Conservation (phyloP, 2,113 vertebrate genomes). For the Pyxicephalus adspersus region DNA sequence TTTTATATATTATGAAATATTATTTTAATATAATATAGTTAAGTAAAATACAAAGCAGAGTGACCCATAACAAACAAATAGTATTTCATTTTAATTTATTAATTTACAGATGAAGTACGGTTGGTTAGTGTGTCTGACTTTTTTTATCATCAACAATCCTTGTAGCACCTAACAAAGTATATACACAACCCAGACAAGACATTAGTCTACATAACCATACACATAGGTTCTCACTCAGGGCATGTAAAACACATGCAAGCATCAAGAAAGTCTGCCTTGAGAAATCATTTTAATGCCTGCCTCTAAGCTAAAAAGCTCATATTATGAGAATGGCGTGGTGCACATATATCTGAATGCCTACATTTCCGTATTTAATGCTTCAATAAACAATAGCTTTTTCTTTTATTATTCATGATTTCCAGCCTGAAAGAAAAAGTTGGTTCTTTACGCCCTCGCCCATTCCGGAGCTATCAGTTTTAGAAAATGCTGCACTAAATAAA, state of each 20-base stretch:
- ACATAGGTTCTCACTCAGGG: not conserved
- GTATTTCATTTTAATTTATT: too few relatives aligned
- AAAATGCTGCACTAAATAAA: conserved; percentile 70
- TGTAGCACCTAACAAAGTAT: too few relatives aligned
- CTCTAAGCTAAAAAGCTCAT: conserved; percentile 32
- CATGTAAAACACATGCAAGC: not conserved
- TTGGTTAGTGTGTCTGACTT: too few relatives aligned
- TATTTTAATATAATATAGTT: too few relatives aligned
- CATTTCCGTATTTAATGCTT: conserved; percentile 49
- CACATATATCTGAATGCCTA: conserved; percentile 26
- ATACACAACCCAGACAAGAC: not conserved
- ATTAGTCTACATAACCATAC: not conserved
- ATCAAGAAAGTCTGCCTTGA: conserved; percentile 11
- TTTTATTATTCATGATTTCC: conserved; percentile 48
- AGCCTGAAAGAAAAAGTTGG: conserved; percentile 41
- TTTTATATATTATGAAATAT: too few relatives aligned
- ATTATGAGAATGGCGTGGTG: not conserved
- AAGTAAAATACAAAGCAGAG: too few relatives aligned
- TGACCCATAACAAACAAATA: too few relatives aligned
- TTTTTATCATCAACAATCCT: too few relatives aligned
- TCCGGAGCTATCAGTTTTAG: conserved; percentile 57
- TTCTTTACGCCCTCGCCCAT: conserved; percentile 24
- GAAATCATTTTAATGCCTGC: conserved; percentile 19
- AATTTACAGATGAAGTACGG: too few relatives aligned
- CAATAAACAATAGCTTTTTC: conserved; percentile 46